Base-by-base conservation (phyloP, 2,113 vertebrate genomes). In the Anhinga rufa region DNA sequence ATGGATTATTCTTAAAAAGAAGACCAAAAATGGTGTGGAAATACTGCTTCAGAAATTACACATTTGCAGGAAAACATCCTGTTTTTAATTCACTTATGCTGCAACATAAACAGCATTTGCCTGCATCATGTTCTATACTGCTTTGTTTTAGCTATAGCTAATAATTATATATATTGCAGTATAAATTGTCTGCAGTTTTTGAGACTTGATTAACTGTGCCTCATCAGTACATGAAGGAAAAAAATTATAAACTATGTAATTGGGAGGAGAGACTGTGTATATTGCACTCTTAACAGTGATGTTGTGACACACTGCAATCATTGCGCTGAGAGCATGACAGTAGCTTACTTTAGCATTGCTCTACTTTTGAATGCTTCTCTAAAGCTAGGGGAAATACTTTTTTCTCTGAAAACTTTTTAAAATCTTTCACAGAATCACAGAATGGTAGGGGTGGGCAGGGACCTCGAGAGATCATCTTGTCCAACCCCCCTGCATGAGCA, bases 111-210 rank as follows among this genome's bases (percentile, higher is more conserved):
- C 58, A 55, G n/a, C 57, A 87, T 90, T 91, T 85, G 20, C 84
- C 74, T 91, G 28, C 54, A 60, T 90, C 17, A 28, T 83, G 82
- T 93, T 90, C 78, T 87, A 25, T 82, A 58, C 18, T 1, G 5
- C 66, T 95, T 89, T 92, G 65, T 72, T 93, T 94, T 65, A 94
- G 34, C 48, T 82, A 34, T 46, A 88, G 58, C 62, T 96, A 88
- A 88, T 88, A 88, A 80, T 94, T 81, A 61, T 32, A 69, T 85
- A 61, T 40, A 70, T 40, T 46, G 58, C 36, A 54, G 44, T 86
- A 80, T 65, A 72, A 93, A 77, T 69, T 72, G 28, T 81, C 49
- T 90, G 69, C 25, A 9, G 31, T 71, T 82, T 93, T 82, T 76
- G 92, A 79, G 86, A 54, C 40, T 3, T 68, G 42, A 84, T 95